Percentiles rank a stretch among this genome's conserved stretches.
Conservation (phyloP, 2,113 vertebrate genomes). For the Butastur rufipennis region DNA sequence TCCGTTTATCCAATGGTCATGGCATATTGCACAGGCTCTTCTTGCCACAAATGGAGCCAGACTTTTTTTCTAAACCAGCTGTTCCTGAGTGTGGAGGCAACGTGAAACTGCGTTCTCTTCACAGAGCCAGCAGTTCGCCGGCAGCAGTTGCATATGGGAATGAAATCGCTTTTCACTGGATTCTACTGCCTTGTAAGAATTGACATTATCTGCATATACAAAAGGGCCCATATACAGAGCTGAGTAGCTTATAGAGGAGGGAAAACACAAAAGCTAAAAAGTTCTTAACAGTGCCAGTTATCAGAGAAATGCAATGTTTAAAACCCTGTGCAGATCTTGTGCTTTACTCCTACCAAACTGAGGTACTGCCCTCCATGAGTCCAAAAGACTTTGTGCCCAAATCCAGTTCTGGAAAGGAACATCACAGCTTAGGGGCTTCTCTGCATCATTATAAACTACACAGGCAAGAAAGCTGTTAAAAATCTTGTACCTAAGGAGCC, state of each 20-base stretch:
- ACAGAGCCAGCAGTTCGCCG: neutral
- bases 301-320: neutral
- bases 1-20: neutral
- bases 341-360: neutral
- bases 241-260: neutral
- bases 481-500: neutral
- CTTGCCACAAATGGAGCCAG: neutral
- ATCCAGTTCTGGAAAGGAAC: neutral
- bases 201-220: neutral
- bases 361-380: neutral
- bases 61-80: neutral
- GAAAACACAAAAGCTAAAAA: neutral
- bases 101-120: neutral
- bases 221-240: neutral
- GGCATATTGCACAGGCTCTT: neutral
- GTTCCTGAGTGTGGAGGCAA: neutral
- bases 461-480: neutral
- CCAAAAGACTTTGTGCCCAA: neutral
- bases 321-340: neutral
- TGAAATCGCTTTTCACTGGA: neutral
- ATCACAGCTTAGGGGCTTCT: neutral
- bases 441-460: neutral
- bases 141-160: neutral
- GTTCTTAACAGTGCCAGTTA: neutral
- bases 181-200: neutral